Evolutionary conservation across 2,888 invertebrate species (phyloP).

Genomic region (Chrysina gloriosa): DNA sequence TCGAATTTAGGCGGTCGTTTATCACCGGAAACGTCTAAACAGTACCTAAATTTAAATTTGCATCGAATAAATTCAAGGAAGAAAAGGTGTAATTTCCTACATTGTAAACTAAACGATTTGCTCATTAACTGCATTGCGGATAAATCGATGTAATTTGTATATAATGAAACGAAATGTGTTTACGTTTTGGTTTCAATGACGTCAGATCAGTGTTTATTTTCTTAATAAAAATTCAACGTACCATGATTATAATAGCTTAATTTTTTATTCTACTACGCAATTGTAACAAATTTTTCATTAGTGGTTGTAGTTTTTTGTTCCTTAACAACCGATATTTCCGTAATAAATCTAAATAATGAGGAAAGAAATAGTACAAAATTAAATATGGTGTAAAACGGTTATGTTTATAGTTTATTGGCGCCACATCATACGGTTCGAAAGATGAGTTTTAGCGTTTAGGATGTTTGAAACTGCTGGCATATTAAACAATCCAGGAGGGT

Average conservation of each 20-base stretch:
- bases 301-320: no score
- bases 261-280: background rate
- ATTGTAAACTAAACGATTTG: slow-evolving; percentile 3
- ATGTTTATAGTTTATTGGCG: background rate
- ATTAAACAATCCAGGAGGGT: background rate
- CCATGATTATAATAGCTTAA: background rate
- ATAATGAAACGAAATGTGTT: background rate
- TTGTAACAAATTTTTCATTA: background rate
- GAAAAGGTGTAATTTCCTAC: slow-evolving; percentile 3
- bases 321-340: no score
- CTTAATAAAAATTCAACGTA: background rate
- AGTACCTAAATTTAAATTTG: slow-evolving; percentile 25
- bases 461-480: background rate
- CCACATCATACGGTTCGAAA: background rate
- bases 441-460: background rate
- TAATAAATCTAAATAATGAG: background rate
- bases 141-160: slow-evolving; percentile 11
- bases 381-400: background rate
- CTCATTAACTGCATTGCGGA: slow-evolving; percentile 5
- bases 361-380: background rate
- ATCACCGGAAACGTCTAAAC: slow-evolving; percentile 14
- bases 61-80: slow-evolving; percentile 1
- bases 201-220: slow-evolving; percentile 4
- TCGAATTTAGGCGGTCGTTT: background rate
- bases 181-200: slow-evolving; percentile 2